Percentiles rank a stretch among this genome's conserved stretches.
Conservation (phyloP, 2,888 invertebrate genomes). For the Xestoiulus laeticollis region DNA sequence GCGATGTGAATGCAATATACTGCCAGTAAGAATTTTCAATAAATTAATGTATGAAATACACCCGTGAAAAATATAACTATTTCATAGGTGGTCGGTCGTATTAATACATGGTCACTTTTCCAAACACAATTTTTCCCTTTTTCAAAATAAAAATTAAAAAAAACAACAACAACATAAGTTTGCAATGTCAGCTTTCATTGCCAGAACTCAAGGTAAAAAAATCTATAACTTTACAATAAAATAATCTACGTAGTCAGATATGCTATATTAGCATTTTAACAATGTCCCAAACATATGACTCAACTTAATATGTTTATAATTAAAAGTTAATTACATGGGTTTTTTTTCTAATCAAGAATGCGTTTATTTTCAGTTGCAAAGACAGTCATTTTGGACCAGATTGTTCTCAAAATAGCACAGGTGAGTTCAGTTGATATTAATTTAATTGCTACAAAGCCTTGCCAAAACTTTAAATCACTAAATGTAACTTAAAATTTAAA, state of each 20-base stretch:
- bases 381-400: neutral
- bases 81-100: too few species aligned
- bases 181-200: too few species aligned
- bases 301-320: neutral
- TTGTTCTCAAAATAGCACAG: neutral
- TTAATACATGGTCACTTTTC: too few species aligned
- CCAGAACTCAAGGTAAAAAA: too few species aligned
- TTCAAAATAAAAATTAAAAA: too few species aligned
- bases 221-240: neutral
- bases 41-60: too few species aligned
- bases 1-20: neutral
- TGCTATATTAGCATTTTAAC: neutral
- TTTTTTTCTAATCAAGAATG: neutral
- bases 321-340: neutral
- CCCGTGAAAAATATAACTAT: too few species aligned
- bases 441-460: too few species aligned
- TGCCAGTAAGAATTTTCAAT: neutral
- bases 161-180: too few species aligned
- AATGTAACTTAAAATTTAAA: too few species aligned
- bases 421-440: neutral
- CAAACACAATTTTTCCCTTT: too few species aligned
- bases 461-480: too few species aligned
- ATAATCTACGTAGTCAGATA: neutral
- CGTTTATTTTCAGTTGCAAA: neutral
- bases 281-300: neutral